phyloP scores from a whole-genome alignment of 2,888 invertebrate species.

The Sinopyrophorus schimmeli region DNA sequence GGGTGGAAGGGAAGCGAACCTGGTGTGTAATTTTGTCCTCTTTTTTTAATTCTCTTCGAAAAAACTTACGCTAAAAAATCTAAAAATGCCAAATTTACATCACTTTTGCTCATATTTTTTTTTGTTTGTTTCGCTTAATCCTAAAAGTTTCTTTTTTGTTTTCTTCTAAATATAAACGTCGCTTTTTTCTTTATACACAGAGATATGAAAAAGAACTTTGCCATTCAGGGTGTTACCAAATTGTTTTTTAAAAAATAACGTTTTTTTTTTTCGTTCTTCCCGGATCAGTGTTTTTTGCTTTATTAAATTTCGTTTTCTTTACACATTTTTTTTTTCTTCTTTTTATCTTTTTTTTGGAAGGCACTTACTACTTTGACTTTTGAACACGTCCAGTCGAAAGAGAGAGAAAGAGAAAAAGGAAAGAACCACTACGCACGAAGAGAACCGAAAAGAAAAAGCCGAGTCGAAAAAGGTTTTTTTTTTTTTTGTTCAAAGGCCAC shows the following conservation, averaged over 20 bases:
- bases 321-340: too few relatives aligned
- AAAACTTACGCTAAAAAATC: conserved; percentile 46
- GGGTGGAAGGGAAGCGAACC: too few relatives aligned
- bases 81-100: conserved; percentile 53
- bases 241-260: too few relatives aligned
- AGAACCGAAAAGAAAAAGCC: neutral
- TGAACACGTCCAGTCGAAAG: conserved; percentile 70
- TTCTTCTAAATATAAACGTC: conserved; percentile 49
- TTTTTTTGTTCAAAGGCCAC: conserved; percentile 53
- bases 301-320: too few relatives aligned
- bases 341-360: too few relatives aligned
- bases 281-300: too few relatives aligned
- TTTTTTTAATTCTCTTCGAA: too few relatives aligned
- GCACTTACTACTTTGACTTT: conserved; percentile 79
- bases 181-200: conserved; percentile 52
- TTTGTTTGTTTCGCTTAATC: too few relatives aligned
- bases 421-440: neutral
- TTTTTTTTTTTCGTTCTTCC: too few relatives aligned
- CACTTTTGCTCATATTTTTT: conserved; percentile 51
- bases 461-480: conserved; percentile 22
- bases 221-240: conserved; percentile 80
- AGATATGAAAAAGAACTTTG: conserved; percentile 61
- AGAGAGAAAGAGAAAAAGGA: conserved; percentile 5
- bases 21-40: too few relatives aligned
- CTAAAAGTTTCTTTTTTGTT: too few relatives aligned